Conservation (phyloP, 2,797 vertebrate genomes). For the Brachymystax lenok region DNA sequence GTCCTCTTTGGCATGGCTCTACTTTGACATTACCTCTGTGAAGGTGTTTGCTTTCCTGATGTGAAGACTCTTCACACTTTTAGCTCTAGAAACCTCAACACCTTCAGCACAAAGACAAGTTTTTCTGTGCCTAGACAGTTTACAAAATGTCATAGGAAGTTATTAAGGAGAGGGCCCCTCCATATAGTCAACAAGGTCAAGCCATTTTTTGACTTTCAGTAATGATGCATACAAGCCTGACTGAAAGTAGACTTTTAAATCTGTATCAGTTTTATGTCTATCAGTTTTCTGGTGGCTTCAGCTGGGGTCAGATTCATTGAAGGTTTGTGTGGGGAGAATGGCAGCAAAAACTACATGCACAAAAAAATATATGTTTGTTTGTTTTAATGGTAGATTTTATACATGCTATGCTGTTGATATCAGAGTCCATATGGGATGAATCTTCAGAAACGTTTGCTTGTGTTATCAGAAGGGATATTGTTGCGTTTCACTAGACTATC, state of each 20-base stretch:
- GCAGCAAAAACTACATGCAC: not conserved
- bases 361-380: too few species aligned
- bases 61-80: conserved; percentile 3
- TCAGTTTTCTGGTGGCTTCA: too few species aligned
- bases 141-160: not conserved
- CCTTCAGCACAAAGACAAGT: conserved; percentile 2
- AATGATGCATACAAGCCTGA: not conserved
- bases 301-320: not conserved
- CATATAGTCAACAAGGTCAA: not conserved
- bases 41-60: not conserved
- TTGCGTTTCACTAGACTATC: too few species aligned
- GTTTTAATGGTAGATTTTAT: too few species aligned
- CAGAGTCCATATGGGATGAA: too few species aligned
- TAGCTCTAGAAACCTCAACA: conserved; percentile 1
- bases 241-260: conserved; percentile 1
- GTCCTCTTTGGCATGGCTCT: not conserved
- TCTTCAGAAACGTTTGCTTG: too few species aligned
- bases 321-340: not conserved
- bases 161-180: not conserved
- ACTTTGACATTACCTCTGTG: not conserved
- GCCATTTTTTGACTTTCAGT: not conserved
- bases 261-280: not conserved
- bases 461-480: too few species aligned
- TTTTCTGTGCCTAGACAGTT: not conserved
- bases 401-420: too few species aligned